These are phyloP conservation scores for Mythimna loreyi DNA, from an alignment of 2,888 invertebrate genomes.

Conservation along the genomic window DNA sequence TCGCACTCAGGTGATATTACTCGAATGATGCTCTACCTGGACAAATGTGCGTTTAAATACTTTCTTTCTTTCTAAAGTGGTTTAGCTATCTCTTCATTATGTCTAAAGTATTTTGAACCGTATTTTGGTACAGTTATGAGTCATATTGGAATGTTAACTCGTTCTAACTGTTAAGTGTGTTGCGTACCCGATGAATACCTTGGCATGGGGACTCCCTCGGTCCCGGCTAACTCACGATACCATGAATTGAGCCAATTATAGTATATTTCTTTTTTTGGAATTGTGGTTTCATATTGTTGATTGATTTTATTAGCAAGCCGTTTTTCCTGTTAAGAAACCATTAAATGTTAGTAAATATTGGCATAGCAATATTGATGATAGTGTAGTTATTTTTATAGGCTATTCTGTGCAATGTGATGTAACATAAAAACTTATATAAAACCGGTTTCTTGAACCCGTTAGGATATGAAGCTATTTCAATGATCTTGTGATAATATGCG, in stretches of 20 bases:
- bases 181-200: background rate
- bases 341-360: slow-evolving; percentile 4
- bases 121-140: background rate
- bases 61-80: slow-evolving; percentile 50
- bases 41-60: slow-evolving; percentile 48
- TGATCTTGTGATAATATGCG: background rate
- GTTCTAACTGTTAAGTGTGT: slow-evolving; percentile 35
- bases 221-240: slow-evolving; percentile 14
- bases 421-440: background rate
- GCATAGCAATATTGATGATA: background rate
- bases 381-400: background rate
- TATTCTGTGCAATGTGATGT: background rate
- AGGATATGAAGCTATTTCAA: too few relatives aligned
- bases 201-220: slow-evolving; percentile 55
- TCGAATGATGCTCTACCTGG: slow-evolving; percentile 58
- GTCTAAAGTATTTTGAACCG: slow-evolving; percentile 8
- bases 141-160: slow-evolving; percentile 16
- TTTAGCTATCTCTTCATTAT: slow-evolving; percentile 25
- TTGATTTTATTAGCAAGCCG: slow-evolving; percentile 9
- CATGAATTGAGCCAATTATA: slow-evolving; percentile 11
- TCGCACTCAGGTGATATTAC: slow-evolving; percentile 34
- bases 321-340: slow-evolving; percentile 42
- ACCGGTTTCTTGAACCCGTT: background rate
- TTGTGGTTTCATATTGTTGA: slow-evolving; percentile 15
- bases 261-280: slow-evolving; percentile 8